These are phyloP conservation scores for Neomorphus geoffroyi DNA, from an alignment of 2,797 vertebrate genomes.

Conservation along the genomic window DNA sequence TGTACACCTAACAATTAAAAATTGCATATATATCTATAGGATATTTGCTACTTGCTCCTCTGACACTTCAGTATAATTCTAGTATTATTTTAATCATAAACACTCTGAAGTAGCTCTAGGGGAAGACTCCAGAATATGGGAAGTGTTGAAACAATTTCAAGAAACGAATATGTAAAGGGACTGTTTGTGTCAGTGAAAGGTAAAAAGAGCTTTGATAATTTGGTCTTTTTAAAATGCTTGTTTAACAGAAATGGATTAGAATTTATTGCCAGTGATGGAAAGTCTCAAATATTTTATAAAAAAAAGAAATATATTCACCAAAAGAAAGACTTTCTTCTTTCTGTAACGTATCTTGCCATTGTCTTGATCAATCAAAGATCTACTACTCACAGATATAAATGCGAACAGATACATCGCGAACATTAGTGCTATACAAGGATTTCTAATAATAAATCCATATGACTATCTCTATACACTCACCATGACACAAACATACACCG, in stretches of 20 bases:
- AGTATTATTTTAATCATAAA: not conserved
- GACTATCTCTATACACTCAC: not conserved
- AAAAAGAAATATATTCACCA: not conserved
- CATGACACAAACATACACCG: not conserved
- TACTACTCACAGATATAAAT: not conserved
- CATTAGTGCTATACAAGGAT: not conserved
- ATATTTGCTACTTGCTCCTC: not conserved
- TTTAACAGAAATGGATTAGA: not conserved
- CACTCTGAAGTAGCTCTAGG: not conserved
- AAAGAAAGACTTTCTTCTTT: not conserved
- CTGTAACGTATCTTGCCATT: not conserved
- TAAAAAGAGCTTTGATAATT: constrained; percentile 19
- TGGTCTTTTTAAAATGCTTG: not conserved
- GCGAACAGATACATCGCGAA: not conserved
- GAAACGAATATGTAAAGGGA: not conserved
- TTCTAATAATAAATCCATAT: not conserved
- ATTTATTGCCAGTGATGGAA: constrained; percentile 4
- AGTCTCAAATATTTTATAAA: not conserved
- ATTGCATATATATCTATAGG: not conserved
- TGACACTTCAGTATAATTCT: not conserved
- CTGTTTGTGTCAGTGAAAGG: not conserved
- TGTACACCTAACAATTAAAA: not conserved
- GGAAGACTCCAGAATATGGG: not conserved
- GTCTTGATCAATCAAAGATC: not conserved
- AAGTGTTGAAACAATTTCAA: constrained; percentile 26